Conservation (phyloP, 2,888 invertebrate species). For the Spicauda simplicius region DNA sequence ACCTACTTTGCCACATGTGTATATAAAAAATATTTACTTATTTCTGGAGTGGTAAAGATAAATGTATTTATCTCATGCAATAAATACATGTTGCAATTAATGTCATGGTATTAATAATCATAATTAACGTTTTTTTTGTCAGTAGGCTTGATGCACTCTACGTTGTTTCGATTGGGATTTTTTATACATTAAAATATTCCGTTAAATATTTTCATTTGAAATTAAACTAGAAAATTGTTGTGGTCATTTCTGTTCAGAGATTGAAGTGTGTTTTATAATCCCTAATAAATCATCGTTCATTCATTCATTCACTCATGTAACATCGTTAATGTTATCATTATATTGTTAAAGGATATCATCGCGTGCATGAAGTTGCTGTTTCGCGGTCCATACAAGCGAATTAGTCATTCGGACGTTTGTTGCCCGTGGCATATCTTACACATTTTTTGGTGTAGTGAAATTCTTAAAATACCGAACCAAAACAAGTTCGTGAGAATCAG, state of each 20-base stretch:
- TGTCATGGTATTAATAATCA: no score
- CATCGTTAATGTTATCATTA: neutral
- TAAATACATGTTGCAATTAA: no score
- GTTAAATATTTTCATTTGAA: neutral
- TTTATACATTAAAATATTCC: neutral
- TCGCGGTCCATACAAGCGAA: conserved; percentile 16
- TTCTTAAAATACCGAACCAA: no score
- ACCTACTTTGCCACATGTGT: no score
- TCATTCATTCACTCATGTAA: neutral
- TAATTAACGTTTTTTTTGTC: neutral
- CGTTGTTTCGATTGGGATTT: neutral
- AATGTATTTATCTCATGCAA: no score
- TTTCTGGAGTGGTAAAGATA: no score
- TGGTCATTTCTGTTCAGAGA: neutral
- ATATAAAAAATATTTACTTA: no score
- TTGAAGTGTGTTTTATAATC: neutral
- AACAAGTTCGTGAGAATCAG: no score
- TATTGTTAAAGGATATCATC: neutral
- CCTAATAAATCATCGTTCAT: neutral
- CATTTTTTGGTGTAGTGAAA: no score
- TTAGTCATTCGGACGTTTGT: conserved; percentile 5
- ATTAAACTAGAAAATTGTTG: neutral
- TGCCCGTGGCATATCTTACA: neutral
- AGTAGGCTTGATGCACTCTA: neutral
- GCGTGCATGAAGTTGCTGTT: conserved; percentile 11